Evolutionary conservation across 2,113 vertebrate species (phyloP).

Genomic region (Megaceryle maxima): DNA sequence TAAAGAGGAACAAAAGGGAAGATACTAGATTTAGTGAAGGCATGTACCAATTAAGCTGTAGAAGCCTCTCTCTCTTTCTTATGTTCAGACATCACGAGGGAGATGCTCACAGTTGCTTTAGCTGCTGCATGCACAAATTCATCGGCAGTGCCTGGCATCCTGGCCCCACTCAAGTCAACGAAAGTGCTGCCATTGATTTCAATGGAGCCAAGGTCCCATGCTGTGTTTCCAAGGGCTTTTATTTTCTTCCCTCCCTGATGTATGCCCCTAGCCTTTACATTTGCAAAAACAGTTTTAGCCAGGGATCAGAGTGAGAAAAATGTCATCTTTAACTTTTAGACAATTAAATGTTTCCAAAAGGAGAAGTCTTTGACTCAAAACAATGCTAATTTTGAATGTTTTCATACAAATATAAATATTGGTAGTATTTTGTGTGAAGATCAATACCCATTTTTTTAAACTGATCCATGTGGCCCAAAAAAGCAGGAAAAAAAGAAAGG

Average conservation of each 20-base stretch:
- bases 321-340: not conserved
- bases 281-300: not conserved
- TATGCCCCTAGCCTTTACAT: not conserved
- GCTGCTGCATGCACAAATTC: not conserved
- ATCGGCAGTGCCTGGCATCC: not conserved
- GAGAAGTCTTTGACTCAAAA: not conserved
- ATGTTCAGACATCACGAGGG: not conserved
- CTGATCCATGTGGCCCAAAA: not conserved
- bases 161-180: not conserved
- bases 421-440: not conserved
- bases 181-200: not conserved
- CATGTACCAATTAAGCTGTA: not conserved
- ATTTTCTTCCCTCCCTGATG: not conserved
- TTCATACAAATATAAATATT: not conserved
- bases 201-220: not conserved
- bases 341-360: not conserved
- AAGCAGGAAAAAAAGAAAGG: not conserved
- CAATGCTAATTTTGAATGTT: not conserved
- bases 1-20: not conserved
- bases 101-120: not conserved
- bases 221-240: not conserved
- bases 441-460: not conserved
- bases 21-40: not conserved
- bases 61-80: not conserved
- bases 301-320: not conserved